A percentile compares a stretch with the other conserved stretches of the same genome.
phyloP scores from a whole-genome alignment of 2,797 vertebrate species.

The Borostomias antarcticus region DNA sequence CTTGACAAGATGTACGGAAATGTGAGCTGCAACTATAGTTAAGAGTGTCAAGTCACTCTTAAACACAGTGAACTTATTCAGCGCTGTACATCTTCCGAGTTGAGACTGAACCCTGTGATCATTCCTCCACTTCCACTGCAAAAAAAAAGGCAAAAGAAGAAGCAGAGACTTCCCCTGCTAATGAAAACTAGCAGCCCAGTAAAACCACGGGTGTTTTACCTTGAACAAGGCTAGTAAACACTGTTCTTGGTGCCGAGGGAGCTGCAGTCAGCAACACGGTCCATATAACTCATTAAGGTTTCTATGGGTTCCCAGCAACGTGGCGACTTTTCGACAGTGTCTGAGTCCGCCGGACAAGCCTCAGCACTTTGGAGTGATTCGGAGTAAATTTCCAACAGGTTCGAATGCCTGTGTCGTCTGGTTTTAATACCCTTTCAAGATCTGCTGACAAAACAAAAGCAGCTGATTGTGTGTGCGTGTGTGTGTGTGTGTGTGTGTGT shows the following conservation, averaged over 20 bases:
- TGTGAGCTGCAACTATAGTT: not conserved
- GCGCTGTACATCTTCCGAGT: no score
- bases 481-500: constrained; percentile 22
- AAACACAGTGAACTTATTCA: not conserved
- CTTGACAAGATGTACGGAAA: no score
- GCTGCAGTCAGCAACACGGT: constrained; percentile 2
- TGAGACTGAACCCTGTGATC: not conserved
- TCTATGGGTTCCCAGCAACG: constrained; percentile 33
- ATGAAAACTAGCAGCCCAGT: not conserved
- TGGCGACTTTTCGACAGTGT: constrained; percentile 13
- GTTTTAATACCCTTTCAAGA: constrained; percentile 60
- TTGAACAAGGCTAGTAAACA: constrained; percentile 4
- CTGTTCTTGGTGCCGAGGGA: not conserved
- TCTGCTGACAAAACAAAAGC: constrained; percentile 32
- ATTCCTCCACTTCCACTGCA: not conserved
- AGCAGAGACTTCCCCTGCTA: not conserved
- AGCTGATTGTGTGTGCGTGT: constrained; percentile 1
- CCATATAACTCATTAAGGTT: constrained; percentile 27
- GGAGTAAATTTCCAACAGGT: constrained; percentile 39
- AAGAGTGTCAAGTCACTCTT: no score
- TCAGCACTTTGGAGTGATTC: constrained; percentile 55
- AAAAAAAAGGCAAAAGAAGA: not conserved
- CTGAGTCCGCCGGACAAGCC: constrained; percentile 27
- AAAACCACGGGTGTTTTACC: not conserved
- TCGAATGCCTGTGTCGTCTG: constrained; percentile 41